A percentile compares a stretch with the other conserved stretches of the same genome.
Evolutionary conservation across 1,140 invertebrate species (phyloP).

Genomic region (Meloidogyne floridensis): DNA sequence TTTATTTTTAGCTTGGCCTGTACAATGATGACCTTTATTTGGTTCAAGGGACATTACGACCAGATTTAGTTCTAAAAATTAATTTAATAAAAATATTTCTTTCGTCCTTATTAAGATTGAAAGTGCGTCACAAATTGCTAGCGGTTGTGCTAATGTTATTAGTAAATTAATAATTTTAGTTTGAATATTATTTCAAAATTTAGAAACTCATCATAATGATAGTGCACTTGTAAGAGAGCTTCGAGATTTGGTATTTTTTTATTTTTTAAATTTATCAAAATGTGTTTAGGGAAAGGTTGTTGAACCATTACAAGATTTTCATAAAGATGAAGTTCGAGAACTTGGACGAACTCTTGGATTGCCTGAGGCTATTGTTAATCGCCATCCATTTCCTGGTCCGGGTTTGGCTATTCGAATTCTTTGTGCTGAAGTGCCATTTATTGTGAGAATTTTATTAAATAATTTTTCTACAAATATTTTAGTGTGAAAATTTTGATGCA

Average conservation of each 20-base stretch:
- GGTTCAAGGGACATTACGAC: constrained; percentile 80
- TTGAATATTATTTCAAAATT: neutral
- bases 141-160: constrained; percentile 84
- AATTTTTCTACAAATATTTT: constrained; percentile 27
- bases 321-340: constrained; percentile 90
- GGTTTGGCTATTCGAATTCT: constrained; percentile 91
- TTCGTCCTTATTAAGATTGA: constrained; percentile 74
- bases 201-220: constrained; percentile 97
- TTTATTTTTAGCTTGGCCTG: constrained; percentile 46
- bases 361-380: constrained; percentile 80
- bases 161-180: constrained; percentile 66
- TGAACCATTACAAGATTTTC: constrained; percentile 97
- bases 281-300: constrained; percentile 79
- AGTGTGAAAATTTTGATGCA: constrained; percentile 46
- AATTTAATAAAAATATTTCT: constrained; percentile 5
- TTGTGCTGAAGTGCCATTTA: constrained; percentile 92
- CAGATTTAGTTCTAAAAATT: constrained; percentile 75
- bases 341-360: constrained; percentile 85
- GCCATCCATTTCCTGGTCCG: constrained; percentile 92
- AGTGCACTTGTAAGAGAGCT: constrained; percentile 89
- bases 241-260: constrained; percentile 70
- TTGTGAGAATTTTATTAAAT: constrained; percentile 65
- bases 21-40: constrained; percentile 53
- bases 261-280: neutral
- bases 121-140: constrained; percentile 85